phyloP scores from a whole-genome alignment of 2,888 invertebrate species.

The Aplocera efformata region DNA sequence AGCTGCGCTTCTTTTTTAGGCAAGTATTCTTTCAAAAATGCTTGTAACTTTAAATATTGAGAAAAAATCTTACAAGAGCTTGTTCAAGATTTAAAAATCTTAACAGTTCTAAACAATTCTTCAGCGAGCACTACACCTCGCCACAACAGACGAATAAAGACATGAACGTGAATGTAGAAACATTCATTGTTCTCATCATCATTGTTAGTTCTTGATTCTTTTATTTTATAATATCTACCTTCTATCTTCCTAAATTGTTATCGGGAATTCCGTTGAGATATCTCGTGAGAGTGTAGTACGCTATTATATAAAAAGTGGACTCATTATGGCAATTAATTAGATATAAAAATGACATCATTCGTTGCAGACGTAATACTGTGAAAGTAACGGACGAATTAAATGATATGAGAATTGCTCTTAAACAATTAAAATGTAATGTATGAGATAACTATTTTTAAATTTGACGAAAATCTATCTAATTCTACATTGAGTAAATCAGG shows the following conservation, averaged over 20 bases:
- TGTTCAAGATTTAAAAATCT: not conserved
- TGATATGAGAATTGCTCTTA: conserved; percentile 8
- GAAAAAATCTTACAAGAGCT: not conserved
- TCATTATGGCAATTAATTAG: too few relatives aligned
- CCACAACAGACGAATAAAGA: too few relatives aligned
- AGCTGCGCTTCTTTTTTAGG: conserved; percentile 44
- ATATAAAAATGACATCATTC: conserved; percentile 3
- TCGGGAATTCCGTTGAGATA: too few relatives aligned
- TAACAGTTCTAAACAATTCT: too few relatives aligned
- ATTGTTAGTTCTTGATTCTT: too few relatives aligned
- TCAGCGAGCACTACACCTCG: too few relatives aligned
- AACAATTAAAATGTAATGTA: conserved; percentile 1
- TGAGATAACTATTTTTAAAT: conserved; percentile 1
- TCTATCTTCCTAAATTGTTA: too few relatives aligned
- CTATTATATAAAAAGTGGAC: too few relatives aligned
- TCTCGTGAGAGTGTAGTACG: too few relatives aligned
- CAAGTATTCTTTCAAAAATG: conserved; percentile 17
- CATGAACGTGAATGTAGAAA: too few relatives aligned
- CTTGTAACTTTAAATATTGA: not conserved
- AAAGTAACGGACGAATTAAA: conserved; percentile 21
- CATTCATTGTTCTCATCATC: too few relatives aligned
- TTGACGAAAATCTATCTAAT: conserved; percentile 7
- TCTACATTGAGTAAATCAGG: not conserved
- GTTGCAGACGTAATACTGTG: conserved; percentile 7
- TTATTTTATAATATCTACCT: too few relatives aligned